These are phyloP conservation scores for Byasa hedistus DNA, from an alignment of 2,888 invertebrate genomes.

Conservation along the genomic window DNA sequence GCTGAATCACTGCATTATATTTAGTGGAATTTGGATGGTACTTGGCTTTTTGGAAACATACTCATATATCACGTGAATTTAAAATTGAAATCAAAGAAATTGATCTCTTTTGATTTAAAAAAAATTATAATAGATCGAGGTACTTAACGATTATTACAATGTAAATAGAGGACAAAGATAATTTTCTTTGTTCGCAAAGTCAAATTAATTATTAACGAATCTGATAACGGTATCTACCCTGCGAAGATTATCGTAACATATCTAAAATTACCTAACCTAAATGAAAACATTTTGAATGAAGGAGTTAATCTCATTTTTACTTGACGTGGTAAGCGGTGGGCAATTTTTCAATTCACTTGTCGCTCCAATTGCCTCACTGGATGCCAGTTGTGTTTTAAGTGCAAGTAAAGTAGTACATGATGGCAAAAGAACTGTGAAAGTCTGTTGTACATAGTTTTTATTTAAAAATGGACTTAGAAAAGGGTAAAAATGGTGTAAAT, in stretches of 20 bases:
- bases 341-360: conserved; percentile 28
- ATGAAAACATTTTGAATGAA: neutral
- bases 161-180: neutral
- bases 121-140: too few relatives aligned
- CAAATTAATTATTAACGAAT: neutral
- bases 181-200: neutral
- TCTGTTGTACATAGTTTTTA: neutral
- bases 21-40: neutral
- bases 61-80: neutral
- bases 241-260: too few relatives aligned
- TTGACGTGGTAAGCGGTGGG: conserved; percentile 15
- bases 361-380: conserved; percentile 13
- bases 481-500: conserved; percentile 56
- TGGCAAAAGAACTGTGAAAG: neutral
- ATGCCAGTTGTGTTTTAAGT: conserved; percentile 2
- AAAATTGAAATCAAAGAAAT: too few relatives aligned
- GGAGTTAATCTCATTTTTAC: conserved; percentile 4
- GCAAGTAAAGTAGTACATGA: conserved; percentile 5
- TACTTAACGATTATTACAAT: too few relatives aligned
- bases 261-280: too few relatives aligned
- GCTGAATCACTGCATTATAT: neutral
- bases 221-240: conserved; percentile 10
- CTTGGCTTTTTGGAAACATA: neutral
- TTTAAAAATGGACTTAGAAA: conserved; percentile 60
- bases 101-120: too few relatives aligned